phyloP scores from a whole-genome alignment of 2,797 vertebrate species.

The Pseudochromis fuscus region DNA sequence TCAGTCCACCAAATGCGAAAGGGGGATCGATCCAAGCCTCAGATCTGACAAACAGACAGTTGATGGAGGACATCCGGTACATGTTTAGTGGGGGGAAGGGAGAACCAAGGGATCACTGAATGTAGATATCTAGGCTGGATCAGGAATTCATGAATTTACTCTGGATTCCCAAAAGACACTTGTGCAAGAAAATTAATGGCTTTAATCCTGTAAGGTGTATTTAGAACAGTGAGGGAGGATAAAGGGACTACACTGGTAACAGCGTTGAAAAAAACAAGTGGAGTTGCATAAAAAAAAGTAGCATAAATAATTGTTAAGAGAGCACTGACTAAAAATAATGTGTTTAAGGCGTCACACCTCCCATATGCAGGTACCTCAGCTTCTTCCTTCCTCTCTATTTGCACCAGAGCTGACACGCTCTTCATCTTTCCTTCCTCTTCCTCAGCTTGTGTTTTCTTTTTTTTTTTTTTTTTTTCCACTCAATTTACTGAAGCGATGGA shows the following conservation, averaged over 20 bases:
- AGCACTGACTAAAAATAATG: background rate
- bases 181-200: background rate
- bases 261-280: background rate
- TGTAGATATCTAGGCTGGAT: slow-evolving; percentile 59
- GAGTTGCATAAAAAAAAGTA: background rate
- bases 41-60: slow-evolving; percentile 84
- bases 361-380: background rate
- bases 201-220: slow-evolving; percentile 23
- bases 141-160: slow-evolving; percentile 36
- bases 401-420: background rate
- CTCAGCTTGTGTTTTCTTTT: background rate
- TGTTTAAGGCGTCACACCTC: background rate
- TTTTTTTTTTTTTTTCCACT: slow-evolving; percentile 47
- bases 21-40: slow-evolving; percentile 84
- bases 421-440: slow-evolving; percentile 21
- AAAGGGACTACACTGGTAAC: background rate
- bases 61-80: slow-evolving; percentile 85
- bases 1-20: slow-evolving; percentile 88
- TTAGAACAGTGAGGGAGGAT: slow-evolving; percentile 20
- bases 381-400: background rate
- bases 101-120: slow-evolving; percentile 49
- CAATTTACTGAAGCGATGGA: slow-evolving; percentile 67
- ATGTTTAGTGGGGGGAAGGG: slow-evolving; percentile 65
- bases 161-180: slow-evolving; percentile 19
- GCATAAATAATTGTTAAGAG: background rate